Conservation (phyloP, 2,888 invertebrate genomes). For the Malacosoma neustria region DNA sequence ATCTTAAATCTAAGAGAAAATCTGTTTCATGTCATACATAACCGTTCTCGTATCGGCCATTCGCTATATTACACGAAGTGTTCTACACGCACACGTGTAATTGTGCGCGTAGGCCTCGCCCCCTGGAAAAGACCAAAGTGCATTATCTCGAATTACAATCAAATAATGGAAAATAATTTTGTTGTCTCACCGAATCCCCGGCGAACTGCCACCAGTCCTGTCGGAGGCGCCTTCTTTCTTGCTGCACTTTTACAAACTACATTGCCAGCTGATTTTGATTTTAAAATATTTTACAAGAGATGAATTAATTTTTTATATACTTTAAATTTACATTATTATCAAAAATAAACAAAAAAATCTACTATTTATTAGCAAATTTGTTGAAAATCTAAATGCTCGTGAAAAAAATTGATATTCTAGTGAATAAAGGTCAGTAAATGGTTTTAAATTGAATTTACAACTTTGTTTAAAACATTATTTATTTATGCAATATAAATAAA, state of each 20-base stretch:
- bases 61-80: constrained; percentile 6
- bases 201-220: constrained; percentile 15
- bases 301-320: no score
- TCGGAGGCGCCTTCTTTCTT: constrained; percentile 14
- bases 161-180: constrained; percentile 15
- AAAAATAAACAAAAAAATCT: no score
- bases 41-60: constrained; percentile 1
- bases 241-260: constrained; percentile 17
- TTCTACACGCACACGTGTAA: constrained; percentile 6
- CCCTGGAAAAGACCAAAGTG: constrained; percentile 65
- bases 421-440: no score
- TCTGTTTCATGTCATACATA: neutral
- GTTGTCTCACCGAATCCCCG: constrained; percentile 30
- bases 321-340: no score
- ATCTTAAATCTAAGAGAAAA: neutral
- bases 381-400: no score
- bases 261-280: constrained; percentile 1
- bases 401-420: no score
- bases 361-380: no score
- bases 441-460: neutral
- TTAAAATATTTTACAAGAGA: neutral
- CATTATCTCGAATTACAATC: constrained; percentile 39
- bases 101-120: constrained; percentile 9
- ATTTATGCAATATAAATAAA: neutral
- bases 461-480: neutral